These are phyloP conservation scores for Prionace glauca DNA, from an alignment of 2,797 vertebrate genomes.

Conservation along the genomic window DNA sequence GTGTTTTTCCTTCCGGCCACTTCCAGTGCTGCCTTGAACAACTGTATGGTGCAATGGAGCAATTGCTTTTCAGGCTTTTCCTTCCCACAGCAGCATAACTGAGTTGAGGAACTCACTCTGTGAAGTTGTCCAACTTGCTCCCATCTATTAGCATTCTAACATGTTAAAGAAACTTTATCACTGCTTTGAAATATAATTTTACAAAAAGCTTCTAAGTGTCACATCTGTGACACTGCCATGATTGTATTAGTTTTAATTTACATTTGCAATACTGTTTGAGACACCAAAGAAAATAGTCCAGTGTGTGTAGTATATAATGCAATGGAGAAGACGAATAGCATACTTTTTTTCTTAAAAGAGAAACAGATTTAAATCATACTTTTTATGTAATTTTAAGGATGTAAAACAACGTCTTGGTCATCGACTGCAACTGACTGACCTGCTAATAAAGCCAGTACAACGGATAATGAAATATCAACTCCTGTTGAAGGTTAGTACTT, in stretches of 20 bases:
- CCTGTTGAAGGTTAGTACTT: slow-evolving; percentile 78
- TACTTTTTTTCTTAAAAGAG: not conserved
- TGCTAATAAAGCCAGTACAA: slow-evolving; percentile 89
- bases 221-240: not conserved
- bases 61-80: not conserved
- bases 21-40: not conserved
- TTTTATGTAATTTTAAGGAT: slow-evolving; percentile 64
- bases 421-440: slow-evolving; percentile 82
- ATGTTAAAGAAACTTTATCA: not conserved
- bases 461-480: slow-evolving; percentile 98
- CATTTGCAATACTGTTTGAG: not conserved
- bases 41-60: not conserved
- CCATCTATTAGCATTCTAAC: not conserved
- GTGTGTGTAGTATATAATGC: not conserved
- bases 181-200: not conserved
- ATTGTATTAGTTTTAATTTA: not conserved
- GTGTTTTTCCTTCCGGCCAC: not conserved
- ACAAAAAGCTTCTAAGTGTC: not conserved
- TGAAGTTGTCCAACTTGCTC: not conserved
- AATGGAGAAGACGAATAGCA: not conserved
- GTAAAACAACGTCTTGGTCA: slow-evolving; percentile 88
- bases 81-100: not conserved
- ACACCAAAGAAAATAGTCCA: not conserved
- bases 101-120: not conserved
- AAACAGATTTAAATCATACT: not conserved